These are phyloP conservation scores for Ornithorhynchus anatinus DNA, from an alignment of 2,113 vertebrate species.

Conservation along the genomic window DNA sequence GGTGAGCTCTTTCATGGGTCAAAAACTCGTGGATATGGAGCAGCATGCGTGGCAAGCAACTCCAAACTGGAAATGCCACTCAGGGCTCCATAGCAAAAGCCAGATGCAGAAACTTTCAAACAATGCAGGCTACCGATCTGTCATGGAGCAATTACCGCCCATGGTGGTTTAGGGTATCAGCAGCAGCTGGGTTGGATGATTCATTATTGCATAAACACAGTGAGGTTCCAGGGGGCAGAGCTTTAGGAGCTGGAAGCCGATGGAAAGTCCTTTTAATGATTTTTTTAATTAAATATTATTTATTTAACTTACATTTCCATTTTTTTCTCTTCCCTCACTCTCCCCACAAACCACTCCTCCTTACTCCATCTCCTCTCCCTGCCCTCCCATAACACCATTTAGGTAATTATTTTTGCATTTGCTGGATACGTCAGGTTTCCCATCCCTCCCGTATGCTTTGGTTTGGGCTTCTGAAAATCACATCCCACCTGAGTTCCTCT, in stretches of 20 bases:
- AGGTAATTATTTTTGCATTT: slow-evolving; percentile 49
- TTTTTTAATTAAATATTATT: slow-evolving; percentile 57
- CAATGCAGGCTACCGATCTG: slow-evolving; percentile 47
- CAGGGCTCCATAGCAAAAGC: slow-evolving; percentile 27
- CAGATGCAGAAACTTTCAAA: slow-evolving; percentile 51
- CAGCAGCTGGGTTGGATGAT: slow-evolving; percentile 64
- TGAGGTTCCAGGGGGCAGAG: slow-evolving; percentile 49
- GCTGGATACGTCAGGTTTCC: slow-evolving; percentile 35
- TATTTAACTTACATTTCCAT: slow-evolving; percentile 52
- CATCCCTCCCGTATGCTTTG: no score
- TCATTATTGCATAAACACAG: slow-evolving; percentile 58
- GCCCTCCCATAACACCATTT: slow-evolving; percentile 18
- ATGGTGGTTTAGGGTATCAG: slow-evolving; percentile 54
- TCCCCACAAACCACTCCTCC: slow-evolving; percentile 48
- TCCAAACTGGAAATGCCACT: not conserved
- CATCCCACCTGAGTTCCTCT: no score
- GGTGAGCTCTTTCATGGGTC: no score
- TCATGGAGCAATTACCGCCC: slow-evolving; percentile 49
- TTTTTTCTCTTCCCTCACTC: slow-evolving; percentile 45
- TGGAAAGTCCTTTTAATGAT: slow-evolving; percentile 55
- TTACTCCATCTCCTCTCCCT: slow-evolving; percentile 36
- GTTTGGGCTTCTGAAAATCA: no score
- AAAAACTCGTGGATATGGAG: no score
- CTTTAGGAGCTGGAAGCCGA: slow-evolving; percentile 50
- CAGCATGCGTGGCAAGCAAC: no score